Evolutionary conservation across 2,797 vertebrate genomes (phyloP).

Genomic region (Macrochelys suwanniensis): DNA sequence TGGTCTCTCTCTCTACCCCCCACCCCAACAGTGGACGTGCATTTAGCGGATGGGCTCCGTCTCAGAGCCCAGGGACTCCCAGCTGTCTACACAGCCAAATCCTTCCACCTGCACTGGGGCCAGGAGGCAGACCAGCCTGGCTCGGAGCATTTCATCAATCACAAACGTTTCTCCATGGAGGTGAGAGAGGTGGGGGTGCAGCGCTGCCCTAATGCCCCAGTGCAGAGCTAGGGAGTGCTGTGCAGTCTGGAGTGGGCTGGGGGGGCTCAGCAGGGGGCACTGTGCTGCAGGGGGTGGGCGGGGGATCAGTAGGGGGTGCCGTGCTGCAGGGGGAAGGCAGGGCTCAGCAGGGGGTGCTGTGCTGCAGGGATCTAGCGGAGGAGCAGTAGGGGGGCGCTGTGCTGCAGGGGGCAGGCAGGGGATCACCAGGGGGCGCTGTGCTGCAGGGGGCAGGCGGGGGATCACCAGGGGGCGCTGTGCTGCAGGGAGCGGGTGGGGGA

Average conservation of each 20-base stretch:
- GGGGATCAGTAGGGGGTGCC: too few species aligned
- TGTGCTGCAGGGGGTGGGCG: too few species aligned
- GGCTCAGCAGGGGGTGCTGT: too few species aligned
- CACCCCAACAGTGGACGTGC: constrained; percentile 73
- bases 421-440: too few species aligned
- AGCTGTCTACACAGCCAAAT: constrained; percentile 68
- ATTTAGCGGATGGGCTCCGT: constrained; percentile 57
- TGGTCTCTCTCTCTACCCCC: background rate
- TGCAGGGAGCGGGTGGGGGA: background rate
- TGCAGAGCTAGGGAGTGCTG: too few species aligned
- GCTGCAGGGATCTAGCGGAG: too few species aligned
- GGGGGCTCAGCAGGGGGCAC: background rate
- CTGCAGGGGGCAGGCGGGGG: background rate
- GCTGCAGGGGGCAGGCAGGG: too few species aligned
- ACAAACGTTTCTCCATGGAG: constrained; percentile 80
- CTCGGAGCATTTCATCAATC: constrained; percentile 84
- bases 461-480: too few species aligned
- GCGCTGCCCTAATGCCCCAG: background rate
- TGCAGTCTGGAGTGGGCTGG: rapidly evolving
- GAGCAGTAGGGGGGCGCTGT: too few species aligned
- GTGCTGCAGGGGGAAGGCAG: too few species aligned
- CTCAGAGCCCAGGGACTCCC: constrained; percentile 77
- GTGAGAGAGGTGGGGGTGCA: constrained; percentile 43
- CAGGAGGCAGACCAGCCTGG: constrained; percentile 64
- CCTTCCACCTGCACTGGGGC: constrained; percentile 86